Evolutionary conservation across 2,888 invertebrate genomes (phyloP).

Genomic region (Ichneumoninae sp.): DNA sequence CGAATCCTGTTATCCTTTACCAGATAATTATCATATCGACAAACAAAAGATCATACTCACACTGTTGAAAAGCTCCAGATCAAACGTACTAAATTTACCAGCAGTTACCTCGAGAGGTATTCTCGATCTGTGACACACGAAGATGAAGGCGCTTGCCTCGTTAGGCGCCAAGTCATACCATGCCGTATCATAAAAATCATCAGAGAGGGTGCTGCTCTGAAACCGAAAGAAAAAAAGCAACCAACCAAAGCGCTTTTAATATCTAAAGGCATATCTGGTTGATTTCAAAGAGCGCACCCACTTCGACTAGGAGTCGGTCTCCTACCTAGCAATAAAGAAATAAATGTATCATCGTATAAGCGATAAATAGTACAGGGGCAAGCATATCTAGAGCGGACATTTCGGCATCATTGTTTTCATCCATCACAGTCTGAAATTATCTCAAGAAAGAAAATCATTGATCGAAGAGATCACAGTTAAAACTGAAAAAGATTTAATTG

Average conservation of each 20-base stretch:
- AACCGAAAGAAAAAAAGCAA: neutral
- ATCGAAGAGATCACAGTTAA: neutral
- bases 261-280: neutral
- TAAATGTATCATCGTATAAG: constrained; percentile 65
- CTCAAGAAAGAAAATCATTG: neutral
- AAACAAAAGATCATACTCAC: constrained; percentile 32
- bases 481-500: no score
- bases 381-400: constrained; percentile 57
- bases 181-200: constrained; percentile 58
- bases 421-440: constrained; percentile 14
- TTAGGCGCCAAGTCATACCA: constrained; percentile 61
- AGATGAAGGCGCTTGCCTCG: constrained; percentile 53
- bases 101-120: constrained; percentile 62
- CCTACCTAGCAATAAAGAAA: constrained; percentile 74
- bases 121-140: constrained; percentile 50
- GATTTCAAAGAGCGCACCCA: constrained; percentile 18
- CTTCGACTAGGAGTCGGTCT: constrained; percentile 66
- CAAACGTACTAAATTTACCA: constrained; percentile 63
- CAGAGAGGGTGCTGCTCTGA: constrained; percentile 47
- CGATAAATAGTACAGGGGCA: constrained; percentile 64
- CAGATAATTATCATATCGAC: no score
- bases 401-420: constrained; percentile 5
- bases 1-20: neutral
- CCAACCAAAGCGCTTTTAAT: neutral
- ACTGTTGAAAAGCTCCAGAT: constrained; percentile 56